phyloP scores from a whole-genome alignment of 2,797 vertebrate species.

The Onychomys arenicola region DNA sequence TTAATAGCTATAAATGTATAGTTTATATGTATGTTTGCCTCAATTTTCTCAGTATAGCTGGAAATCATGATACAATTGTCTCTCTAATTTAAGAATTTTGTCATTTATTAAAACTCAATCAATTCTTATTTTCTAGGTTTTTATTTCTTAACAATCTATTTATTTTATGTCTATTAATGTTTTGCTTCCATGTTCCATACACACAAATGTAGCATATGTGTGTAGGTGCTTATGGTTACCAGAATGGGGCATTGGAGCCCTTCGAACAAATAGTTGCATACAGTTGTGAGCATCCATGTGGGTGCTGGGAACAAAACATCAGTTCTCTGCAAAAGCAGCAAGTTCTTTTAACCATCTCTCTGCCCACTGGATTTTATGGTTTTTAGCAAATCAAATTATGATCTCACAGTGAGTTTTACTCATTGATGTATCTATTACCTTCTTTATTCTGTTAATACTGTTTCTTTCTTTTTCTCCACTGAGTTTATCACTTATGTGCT shows the following conservation, averaged over 20 bases:
- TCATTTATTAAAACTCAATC: conserved; percentile 23
- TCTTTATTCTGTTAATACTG: not conserved
- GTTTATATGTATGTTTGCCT: not conserved
- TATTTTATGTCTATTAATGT: not conserved
- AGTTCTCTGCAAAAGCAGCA: too few relatives aligned
- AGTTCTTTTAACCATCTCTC: not conserved
- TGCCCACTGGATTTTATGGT: not conserved
- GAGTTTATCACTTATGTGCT: not conserved
- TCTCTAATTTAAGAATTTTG: not conserved
- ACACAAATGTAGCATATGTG: not conserved
- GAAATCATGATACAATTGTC: conserved; percentile 1
- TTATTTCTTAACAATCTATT: not conserved
- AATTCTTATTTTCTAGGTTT: not conserved
- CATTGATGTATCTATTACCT: not conserved
- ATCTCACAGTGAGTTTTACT: not conserved
- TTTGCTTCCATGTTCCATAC: not conserved
- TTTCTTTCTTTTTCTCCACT: not conserved
- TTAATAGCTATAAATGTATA: conserved; percentile 23
- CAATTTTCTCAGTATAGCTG: not conserved
- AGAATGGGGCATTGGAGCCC: not conserved
- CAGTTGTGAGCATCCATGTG: not conserved
- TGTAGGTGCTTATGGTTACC: not conserved
- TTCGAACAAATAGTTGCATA: not conserved
- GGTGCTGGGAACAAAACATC: not conserved
- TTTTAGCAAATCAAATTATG: conserved; percentile 19